Evolutionary conservation across 1,140 invertebrate genomes (phyloP).

Genomic region (Dufourea novaeangliae): DNA sequence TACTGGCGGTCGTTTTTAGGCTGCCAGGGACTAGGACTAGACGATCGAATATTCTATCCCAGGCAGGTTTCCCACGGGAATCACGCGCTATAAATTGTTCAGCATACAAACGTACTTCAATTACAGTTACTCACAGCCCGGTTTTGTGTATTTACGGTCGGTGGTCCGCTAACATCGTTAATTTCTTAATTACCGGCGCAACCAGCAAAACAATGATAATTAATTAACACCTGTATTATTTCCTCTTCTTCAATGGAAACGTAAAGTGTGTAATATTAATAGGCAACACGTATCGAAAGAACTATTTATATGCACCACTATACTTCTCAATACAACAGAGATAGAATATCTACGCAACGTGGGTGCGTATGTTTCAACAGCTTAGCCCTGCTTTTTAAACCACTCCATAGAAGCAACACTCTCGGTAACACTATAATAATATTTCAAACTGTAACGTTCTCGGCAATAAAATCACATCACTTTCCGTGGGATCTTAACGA

Average conservation of each 20-base stretch:
- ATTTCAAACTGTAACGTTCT: neutral
- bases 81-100: slow-evolving; percentile 27
- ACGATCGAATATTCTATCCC: slow-evolving; percentile 32
- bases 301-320: neutral
- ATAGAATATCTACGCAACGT: slow-evolving; percentile 11
- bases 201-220: neutral
- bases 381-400: neutral
- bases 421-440: slow-evolving; percentile 9
- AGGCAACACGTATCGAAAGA: neutral
- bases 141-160: neutral
- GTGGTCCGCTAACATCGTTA: neutral
- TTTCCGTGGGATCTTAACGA: too few species aligned
- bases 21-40: slow-evolving; percentile 10
- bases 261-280: neutral
- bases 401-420: neutral
- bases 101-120: neutral
- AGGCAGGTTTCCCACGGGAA: slow-evolving; percentile 41
- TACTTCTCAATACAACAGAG: slow-evolving; percentile 9
- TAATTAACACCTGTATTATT: slow-evolving; percentile 12
- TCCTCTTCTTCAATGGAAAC: neutral
- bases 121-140: slow-evolving; percentile 32
- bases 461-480: neutral
- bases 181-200: neutral
- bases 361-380: slow-evolving; percentile 2
- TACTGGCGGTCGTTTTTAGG: neutral